Evolutionary conservation across 1,140 invertebrate genomes (phyloP).

Genomic region (Charaxes varanes): DNA sequence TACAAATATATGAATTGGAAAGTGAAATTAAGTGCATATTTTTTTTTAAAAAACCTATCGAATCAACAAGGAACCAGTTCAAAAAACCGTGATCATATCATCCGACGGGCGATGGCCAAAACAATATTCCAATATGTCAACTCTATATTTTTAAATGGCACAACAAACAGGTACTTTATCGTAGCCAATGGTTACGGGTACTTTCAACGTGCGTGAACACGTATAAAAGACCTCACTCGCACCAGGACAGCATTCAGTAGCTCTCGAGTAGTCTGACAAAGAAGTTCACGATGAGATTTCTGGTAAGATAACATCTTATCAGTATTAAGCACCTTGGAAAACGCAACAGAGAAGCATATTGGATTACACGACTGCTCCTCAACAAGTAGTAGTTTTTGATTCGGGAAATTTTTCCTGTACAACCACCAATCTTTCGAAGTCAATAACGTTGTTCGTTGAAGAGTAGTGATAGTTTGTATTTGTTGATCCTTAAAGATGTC

Average conservation of each 20-base stretch:
- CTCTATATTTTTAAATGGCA: conserved; percentile 15
- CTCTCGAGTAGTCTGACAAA: conserved; percentile 62
- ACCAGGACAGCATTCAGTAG: conserved; percentile 58
- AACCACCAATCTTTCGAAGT: too few relatives aligned
- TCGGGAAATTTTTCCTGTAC: too few relatives aligned
- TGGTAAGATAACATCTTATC: conserved; percentile 41
- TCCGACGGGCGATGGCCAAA: conserved; percentile 7
- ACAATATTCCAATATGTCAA: conserved; percentile 10
- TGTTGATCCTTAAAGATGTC: too few relatives aligned
- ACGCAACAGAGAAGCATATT: too few relatives aligned
- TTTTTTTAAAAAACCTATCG: too few relatives aligned
- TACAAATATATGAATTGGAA: too few relatives aligned
- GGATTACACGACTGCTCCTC: too few relatives aligned
- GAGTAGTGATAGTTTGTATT: too few relatives aligned
- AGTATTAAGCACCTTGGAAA: conserved; percentile 6
- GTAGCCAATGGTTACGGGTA: conserved; percentile 34
- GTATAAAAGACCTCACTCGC: conserved; percentile 50
- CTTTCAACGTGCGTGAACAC: conserved; percentile 37
- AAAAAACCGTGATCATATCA: conserved; percentile 16
- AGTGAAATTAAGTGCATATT: too few relatives aligned
- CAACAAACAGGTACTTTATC: conserved; percentile 14
- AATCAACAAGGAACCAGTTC: background rate
- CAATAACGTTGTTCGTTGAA: too few relatives aligned
- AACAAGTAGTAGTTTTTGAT: too few relatives aligned
- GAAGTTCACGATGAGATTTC: conserved; percentile 71